Conservation (phyloP, 2,113 vertebrate species). For the Tragulus kanchil region DNA sequence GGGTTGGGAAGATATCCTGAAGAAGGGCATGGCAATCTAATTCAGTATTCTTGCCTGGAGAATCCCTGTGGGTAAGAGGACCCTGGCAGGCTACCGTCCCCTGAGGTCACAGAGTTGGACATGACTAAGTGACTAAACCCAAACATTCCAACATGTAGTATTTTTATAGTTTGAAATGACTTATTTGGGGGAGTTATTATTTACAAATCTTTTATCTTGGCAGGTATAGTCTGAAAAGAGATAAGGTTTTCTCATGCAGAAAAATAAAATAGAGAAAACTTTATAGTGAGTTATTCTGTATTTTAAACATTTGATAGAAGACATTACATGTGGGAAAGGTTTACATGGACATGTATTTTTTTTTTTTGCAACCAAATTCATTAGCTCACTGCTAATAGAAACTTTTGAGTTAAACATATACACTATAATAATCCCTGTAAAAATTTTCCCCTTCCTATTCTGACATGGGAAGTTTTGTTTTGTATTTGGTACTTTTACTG, state of each 20-base stretch:
- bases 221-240: background rate
- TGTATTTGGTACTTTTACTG: background rate
- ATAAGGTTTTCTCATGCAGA: background rate
- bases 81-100: too few relatives aligned
- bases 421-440: background rate
- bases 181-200: background rate
- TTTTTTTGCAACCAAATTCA: background rate
- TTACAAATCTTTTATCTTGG: background rate
- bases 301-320: slow-evolving; percentile 34
- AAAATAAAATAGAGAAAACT: background rate
- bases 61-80: too few relatives aligned
- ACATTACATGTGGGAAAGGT: background rate
- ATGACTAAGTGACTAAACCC: too few relatives aligned
- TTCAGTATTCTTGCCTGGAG: too few relatives aligned
- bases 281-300: background rate
- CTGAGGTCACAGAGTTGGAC: too few relatives aligned
- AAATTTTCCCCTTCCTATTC: background rate
- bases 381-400: background rate
- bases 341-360: background rate
- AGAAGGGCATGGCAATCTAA: too few relatives aligned
- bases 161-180: background rate
- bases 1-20: too few relatives aligned
- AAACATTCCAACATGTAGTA: background rate
- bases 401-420: background rate
- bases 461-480: slow-evolving; percentile 9